A percentile compares a stretch with the other conserved stretches of the same genome.
phyloP scores from a whole-genome alignment of 2,113 vertebrate species.

The Dasypus novemcinctus region DNA sequence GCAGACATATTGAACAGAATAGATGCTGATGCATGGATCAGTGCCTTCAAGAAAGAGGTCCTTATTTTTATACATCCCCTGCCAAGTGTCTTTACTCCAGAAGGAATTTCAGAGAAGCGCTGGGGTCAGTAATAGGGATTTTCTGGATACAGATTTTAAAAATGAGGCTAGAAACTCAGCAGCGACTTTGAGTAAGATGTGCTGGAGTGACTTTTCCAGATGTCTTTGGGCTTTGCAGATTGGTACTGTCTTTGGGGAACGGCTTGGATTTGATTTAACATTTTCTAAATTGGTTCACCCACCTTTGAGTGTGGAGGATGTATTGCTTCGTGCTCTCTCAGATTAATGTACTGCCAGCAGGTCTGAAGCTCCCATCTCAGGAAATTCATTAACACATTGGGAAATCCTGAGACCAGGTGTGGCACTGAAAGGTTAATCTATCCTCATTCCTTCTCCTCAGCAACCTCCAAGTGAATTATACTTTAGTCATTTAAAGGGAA shows the following conservation, averaged over 20 bases:
- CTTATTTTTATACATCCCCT: neutral
- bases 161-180: neutral
- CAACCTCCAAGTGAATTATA: conserved; percentile 66
- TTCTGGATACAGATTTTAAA: neutral
- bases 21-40: neutral
- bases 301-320: conserved; percentile 66
- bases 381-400: conserved; percentile 76
- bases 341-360: conserved; percentile 73
- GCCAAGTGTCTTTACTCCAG: neutral
- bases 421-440: conserved; percentile 74
- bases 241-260: conserved; percentile 62
- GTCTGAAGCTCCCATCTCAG: conserved; percentile 58
- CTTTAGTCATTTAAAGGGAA: conserved; percentile 8
- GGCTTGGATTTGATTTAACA: conserved; percentile 73
- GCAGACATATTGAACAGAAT: neutral
- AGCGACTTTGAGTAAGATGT: neutral
- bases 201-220: conserved; percentile 58
- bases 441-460: conserved; percentile 62
- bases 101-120: neutral
- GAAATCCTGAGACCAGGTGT: conserved; percentile 71
- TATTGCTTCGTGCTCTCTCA: conserved; percentile 56
- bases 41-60: neutral
- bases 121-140: neutral
- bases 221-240: conserved; percentile 61
- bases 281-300: conserved; percentile 73